Base-by-base conservation (phyloP, 2,797 vertebrate genomes). In the Cygnus olor region DNA sequence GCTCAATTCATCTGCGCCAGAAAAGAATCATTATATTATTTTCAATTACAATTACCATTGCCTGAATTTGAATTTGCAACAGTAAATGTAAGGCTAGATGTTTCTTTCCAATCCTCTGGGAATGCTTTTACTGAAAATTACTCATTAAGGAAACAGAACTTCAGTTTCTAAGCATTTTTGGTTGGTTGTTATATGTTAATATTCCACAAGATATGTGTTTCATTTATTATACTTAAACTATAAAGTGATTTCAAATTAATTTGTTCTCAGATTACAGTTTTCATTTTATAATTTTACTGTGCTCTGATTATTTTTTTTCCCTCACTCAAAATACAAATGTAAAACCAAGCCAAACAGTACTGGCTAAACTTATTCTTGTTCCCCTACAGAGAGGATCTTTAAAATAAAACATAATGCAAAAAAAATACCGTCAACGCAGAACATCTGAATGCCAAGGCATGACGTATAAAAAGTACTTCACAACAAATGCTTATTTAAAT, bases 21-120 rank as follows among this genome's bases (percentile, higher is more conserved):
- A 90, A 91, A 89, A 82, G 47, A 86, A 84, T 38, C 88, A 74
- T 85, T 57, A 47, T 10, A 28, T 81, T 92, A 71, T 61, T 95
- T 91, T 79, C 74, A 80, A 24, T 87, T 78, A 89, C 44, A 80
- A 24, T 89, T 78, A 89, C 44, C 20, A 47, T n/a, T 20, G 73
- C 64, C 63, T 79, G 70, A 78, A 86, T 60, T 89, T 65, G 63
- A 89, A 90, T 88, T 79, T 80, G 77, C 40, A 82, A 56, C 27
- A 73, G 70, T 70, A 85, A 88, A 63, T 30, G n/a, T 74, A 89
- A 89, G 51, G 49, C 51, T 81, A 58, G 79, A 85, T 0, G 0
- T 42, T 76, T 81, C 91, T 63, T 53, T 53, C 47, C 63, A 85
- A 3, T 60, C 47, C 42, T 47, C 4, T 45, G 1, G 44, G 36